Evolutionary conservation across 2,888 invertebrate species (phyloP).

Genomic region (Chloromyia formosa): DNA sequence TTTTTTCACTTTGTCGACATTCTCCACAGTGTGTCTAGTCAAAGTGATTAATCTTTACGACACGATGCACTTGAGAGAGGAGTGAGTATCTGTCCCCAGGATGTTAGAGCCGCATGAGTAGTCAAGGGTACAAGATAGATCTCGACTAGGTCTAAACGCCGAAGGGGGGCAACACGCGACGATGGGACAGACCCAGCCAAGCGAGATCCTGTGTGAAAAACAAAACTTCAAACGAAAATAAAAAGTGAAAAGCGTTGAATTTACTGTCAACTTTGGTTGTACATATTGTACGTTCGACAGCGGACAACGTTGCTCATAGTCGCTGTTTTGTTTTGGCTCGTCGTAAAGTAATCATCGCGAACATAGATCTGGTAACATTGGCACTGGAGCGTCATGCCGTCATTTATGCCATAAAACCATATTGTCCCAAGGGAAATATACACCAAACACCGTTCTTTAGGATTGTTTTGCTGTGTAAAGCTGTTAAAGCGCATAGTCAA

Average conservation of each 20-base stretch:
- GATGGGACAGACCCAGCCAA: neutral
- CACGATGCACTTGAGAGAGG: constrained; percentile 36
- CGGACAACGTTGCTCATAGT: constrained; percentile 27
- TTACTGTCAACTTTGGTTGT: constrained; percentile 35
- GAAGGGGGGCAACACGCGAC: neutral
- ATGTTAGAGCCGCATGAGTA: neutral
- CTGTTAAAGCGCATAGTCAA: constrained; percentile 43
- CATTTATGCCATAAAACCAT: constrained; percentile 11
- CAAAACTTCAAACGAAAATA: constrained; percentile 33
- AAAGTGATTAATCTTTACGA: constrained; percentile 44
- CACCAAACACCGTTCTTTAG: constrained; percentile 20
- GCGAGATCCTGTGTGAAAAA: constrained; percentile 1
- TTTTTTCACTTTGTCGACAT: constrained; percentile 24
- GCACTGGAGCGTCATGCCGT: neutral
- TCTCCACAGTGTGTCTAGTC: constrained; percentile 34
- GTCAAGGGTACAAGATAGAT: constrained; percentile 7
- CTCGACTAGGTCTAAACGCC: neutral
- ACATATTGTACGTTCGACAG: neutral
- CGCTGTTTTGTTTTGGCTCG: neutral
- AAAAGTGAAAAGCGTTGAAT: constrained; percentile 35
- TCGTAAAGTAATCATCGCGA: neutral
- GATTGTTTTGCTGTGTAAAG: constrained; percentile 24
- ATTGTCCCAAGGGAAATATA: constrained; percentile 25
- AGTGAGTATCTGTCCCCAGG: constrained; percentile 6
- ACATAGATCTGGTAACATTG: constrained; percentile 9